These are phyloP conservation scores for Lasioglossum morio DNA, from an alignment of 2,888 invertebrate species.

Conservation along the genomic window DNA sequence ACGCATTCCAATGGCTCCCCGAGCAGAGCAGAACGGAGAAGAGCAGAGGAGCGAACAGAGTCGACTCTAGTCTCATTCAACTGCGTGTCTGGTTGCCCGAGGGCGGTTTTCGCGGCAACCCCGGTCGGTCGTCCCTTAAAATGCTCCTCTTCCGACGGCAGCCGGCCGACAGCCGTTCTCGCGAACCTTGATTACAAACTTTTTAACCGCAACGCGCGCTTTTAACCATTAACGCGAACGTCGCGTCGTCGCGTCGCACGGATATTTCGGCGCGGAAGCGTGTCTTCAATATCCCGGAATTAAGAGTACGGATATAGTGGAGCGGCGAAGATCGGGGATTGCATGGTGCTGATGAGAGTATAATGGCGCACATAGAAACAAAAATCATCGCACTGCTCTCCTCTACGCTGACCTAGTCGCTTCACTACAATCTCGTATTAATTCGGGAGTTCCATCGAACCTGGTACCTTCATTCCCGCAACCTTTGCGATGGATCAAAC, in stretches of 20 bases:
- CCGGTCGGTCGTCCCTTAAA: conserved; percentile 44
- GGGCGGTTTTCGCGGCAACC: conserved; percentile 62
- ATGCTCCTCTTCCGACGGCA: conserved; percentile 18
- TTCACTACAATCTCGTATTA: too few relatives aligned
- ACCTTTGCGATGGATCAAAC: too few relatives aligned
- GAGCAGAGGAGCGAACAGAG: neutral
- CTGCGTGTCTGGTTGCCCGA: conserved; percentile 70
- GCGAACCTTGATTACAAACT: conserved; percentile 24
- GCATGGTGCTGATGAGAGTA: too few relatives aligned
- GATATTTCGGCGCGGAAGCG: neutral
- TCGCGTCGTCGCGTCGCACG: neutral
- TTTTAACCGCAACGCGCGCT: neutral
- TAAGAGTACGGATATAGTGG: too few relatives aligned
- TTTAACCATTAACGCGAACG: conserved; percentile 4
- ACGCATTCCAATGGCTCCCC: conserved; percentile 68
- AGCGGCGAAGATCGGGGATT: too few relatives aligned
- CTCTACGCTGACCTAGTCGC: too few relatives aligned
- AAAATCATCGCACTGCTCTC: too few relatives aligned
- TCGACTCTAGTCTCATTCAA: conserved; percentile 55
- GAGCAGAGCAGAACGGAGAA: neutral
- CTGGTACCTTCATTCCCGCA: too few relatives aligned
- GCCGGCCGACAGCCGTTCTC: neutral
- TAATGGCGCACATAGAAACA: too few relatives aligned
- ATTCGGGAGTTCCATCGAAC: too few relatives aligned
- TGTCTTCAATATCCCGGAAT: neutral